Base-by-base conservation (phyloP, 2,888 invertebrate genomes). In the Anoplius nigerrimus region DNA sequence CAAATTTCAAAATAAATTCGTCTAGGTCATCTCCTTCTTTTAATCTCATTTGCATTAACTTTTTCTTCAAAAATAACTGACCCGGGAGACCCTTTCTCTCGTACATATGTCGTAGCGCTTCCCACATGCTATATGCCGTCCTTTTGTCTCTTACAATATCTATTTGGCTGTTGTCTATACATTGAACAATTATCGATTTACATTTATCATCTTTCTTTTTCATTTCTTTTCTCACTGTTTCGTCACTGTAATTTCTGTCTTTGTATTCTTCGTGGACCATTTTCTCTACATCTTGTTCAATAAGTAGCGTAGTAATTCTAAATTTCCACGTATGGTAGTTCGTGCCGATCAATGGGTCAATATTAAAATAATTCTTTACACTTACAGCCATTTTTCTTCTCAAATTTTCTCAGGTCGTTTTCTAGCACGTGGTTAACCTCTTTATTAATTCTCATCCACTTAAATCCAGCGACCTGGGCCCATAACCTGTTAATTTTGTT, bases 51-150 rank as follows among this genome's bases (percentile, higher is more conserved):
- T 43, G 18, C 8, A 54, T 6, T 1, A 66, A 27, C 2, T 6
- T 55, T 13, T 20, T 66, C 1, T 48, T 22, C 16, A 61, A 21
- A 2, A 43, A 4, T n/a, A 66, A 16, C 45, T 66, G 60, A 34
- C 61, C 60, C 2, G 60, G 55, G n/a, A 54, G 6, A 0, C 56
- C 56, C 15, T 22, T 60, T 55, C 6, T 61, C 27, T 66, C 60
- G 18, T 46, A 60, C 13, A n/a, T 42, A 2, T 55, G 16, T 5
- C n/a, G 20, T 11, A 66, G 5, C 11, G 16, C 43, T 22, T 45
- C 24, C 66, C 61, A 66, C 59, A 60, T 66, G 3, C 34, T 45
- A 18, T 48, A 48, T 13, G 60, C 60, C 2, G 60, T 66, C 15
- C 2, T 5, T 11, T 61, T 60, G 4, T 48, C 51, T 48, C 60